Conservation (phyloP, 2,888 invertebrate species). For the Nomada fabriciana region DNA sequence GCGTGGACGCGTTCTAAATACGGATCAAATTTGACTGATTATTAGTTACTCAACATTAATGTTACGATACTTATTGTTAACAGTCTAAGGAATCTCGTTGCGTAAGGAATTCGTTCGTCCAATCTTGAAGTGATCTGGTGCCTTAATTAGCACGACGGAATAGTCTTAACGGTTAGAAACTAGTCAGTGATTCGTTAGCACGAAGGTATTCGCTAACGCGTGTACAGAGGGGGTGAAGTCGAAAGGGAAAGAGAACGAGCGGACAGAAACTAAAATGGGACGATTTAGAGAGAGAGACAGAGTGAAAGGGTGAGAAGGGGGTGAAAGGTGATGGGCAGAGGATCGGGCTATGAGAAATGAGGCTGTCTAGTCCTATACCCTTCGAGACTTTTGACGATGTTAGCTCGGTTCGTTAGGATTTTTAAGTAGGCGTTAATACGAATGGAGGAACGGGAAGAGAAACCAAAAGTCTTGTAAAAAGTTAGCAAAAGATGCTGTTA, state of each 20-base stretch:
- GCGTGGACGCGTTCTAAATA: constrained; percentile 22
- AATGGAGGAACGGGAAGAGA: constrained; percentile 41
- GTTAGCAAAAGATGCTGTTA: constrained; percentile 62
- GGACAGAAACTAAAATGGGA: neutral
- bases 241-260: constrained; percentile 31
- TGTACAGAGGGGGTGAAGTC: constrained; percentile 56
- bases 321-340: constrained; percentile 59
- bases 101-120: constrained; percentile 56
- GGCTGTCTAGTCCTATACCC: constrained; percentile 83
- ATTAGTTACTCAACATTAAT: neutral
- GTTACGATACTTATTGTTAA: neutral
- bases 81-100: neutral
- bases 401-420: constrained; percentile 74
- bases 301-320: constrained; percentile 30
- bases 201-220: constrained; percentile 59
- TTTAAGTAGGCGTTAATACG: constrained; percentile 69
- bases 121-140: constrained; percentile 63
- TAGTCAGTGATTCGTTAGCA: constrained; percentile 80
- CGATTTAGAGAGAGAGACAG: neutral
- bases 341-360: constrained; percentile 77
- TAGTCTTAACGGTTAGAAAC: constrained; percentile 80
- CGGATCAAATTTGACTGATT: constrained; percentile 13
- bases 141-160: constrained; percentile 70
- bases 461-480: constrained; percentile 74
- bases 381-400: constrained; percentile 76